A percentile compares a stretch with the other conserved stretches of the same genome.
Conservation (phyloP, 37 sponge, comb jelly and placozoan species). For the Oopsacas minuta region DNA sequence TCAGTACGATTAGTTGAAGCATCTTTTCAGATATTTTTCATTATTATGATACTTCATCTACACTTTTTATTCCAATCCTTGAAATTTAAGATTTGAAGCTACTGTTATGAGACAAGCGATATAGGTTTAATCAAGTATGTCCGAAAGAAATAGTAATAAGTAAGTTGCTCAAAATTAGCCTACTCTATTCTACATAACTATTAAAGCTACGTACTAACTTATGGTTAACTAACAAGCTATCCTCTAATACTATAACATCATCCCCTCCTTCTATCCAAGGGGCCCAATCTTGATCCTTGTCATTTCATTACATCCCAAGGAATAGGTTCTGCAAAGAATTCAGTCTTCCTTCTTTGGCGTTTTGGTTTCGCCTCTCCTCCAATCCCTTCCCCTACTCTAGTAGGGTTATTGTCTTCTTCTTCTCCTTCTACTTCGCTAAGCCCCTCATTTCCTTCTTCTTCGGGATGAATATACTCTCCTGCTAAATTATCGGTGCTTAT, state of each 20-base stretch:
- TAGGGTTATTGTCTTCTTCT: background rate
- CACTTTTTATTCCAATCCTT: background rate
- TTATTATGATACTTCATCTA: background rate
- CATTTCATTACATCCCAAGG: background rate
- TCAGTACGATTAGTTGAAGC: background rate
- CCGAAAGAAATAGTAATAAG: background rate
- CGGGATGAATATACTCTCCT: background rate
- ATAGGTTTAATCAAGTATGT: background rate
- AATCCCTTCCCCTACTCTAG: background rate
- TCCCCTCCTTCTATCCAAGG: background rate
- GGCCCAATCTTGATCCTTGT: background rate
- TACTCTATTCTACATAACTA: background rate
- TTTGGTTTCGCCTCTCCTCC: background rate
- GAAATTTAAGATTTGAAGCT: background rate
- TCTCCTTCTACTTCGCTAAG: background rate
- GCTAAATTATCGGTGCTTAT: background rate
- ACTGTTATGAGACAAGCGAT: background rate
- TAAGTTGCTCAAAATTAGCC: background rate
- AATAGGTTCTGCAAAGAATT: background rate
- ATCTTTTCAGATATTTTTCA: background rate
- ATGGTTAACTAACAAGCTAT: too few species aligned
- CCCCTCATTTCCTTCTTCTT: background rate
- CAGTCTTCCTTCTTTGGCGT: background rate
- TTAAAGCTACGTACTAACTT: background rate
- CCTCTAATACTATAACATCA: conserved; percentile 17